Evolutionary conservation across 2,113 vertebrate species (phyloP).

Genomic region (Loxodonta africana): DNA sequence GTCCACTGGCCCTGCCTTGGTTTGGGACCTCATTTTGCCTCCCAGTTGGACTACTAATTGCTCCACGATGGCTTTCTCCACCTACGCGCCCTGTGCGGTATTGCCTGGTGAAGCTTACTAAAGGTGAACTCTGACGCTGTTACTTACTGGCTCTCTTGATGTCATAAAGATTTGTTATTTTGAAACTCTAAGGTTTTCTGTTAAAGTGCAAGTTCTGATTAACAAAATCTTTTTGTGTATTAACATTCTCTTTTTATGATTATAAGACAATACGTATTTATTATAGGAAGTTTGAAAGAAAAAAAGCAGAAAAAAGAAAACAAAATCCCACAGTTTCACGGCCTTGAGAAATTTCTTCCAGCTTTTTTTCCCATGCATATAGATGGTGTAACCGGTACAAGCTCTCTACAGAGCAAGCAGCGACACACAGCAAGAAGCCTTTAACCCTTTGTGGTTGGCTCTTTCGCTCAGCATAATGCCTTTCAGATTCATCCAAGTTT

Average conservation of each 20-base stretch:
- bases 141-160: neutral
- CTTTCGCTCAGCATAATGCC: neutral
- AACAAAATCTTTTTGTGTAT: conserved; percentile 41
- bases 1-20: neutral
- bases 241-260: conserved; percentile 52
- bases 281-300: conserved; percentile 39
- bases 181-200: conserved; percentile 43
- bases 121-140: neutral
- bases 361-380: neutral
- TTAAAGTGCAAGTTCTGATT: conserved; percentile 59
- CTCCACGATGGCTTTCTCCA: neutral
- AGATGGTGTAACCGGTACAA: neutral
- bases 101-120: neutral
- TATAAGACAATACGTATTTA: conserved; percentile 31
- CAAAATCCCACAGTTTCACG: neutral
- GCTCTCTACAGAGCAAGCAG: neutral
- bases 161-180: conserved; percentile 57
- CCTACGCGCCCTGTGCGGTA: neutral
- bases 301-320: conserved; percentile 5
- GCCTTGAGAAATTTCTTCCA: neutral
- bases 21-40: neutral
- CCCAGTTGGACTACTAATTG: neutral
- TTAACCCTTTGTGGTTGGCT: neutral
- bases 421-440: neutral
- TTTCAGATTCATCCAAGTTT: neutral